A percentile compares a stretch with the other conserved stretches of the same genome.
Evolutionary conservation across 2,113 vertebrate species (phyloP).

Genomic region (Erythrocercus mccallii): DNA sequence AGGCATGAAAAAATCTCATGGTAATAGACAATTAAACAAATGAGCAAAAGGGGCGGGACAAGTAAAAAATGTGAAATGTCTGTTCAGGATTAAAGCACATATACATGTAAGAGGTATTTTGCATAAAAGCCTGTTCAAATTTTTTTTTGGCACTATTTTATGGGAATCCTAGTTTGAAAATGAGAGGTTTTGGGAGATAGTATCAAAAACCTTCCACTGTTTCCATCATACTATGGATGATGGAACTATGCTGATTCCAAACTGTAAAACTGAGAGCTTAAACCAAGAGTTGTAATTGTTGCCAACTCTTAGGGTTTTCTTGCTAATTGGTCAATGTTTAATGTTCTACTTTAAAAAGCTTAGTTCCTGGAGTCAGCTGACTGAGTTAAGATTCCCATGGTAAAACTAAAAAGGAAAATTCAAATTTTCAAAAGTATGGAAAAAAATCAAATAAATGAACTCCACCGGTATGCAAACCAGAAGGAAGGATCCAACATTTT

Average conservation of each 20-base stretch:
- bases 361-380: background rate
- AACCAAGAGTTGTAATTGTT: background rate
- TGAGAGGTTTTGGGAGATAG: background rate
- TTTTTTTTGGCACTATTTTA: background rate
- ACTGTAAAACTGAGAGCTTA: background rate
- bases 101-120: background rate
- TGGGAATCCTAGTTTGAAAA: background rate
- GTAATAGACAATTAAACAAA: background rate
- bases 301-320: background rate
- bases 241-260: background rate
- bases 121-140: background rate
- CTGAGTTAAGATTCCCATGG: background rate
- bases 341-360: background rate
- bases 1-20: background rate
- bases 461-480: background rate
- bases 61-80: background rate
- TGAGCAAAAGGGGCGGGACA: background rate
- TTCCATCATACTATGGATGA: background rate
- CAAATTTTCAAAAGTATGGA: background rate
- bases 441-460: background rate
- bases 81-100: background rate
- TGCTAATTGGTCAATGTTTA: background rate
- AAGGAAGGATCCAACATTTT: background rate
- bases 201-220: background rate
- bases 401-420: background rate